phyloP scores from a whole-genome alignment of 2,113 vertebrate species.

The Otus sunia region DNA sequence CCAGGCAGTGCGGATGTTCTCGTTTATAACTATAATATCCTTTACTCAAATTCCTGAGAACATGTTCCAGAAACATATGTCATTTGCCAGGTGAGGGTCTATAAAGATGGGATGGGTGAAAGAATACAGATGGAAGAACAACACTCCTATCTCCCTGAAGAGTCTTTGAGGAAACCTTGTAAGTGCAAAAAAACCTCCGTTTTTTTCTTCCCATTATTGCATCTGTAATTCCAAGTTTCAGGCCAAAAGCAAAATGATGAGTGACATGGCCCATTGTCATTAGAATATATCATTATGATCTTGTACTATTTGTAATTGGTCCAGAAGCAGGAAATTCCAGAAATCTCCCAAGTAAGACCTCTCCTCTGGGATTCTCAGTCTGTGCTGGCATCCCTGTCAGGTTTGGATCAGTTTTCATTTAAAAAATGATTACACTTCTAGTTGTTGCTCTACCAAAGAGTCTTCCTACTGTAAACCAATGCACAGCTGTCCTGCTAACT shows the following conservation, averaged over 20 bases:
- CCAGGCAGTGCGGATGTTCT: constrained; percentile 47
- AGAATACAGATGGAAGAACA: constrained; percentile 40
- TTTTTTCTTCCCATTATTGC: neutral
- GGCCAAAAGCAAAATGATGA: constrained; percentile 2
- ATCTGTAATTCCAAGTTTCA: neutral
- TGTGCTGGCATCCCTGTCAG: constrained; percentile 20
- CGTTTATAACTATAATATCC: neutral
- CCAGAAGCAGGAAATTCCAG: constrained; percentile 50
- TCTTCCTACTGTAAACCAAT: constrained; percentile 3
- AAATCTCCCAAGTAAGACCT: neutral
- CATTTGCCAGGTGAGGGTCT: constrained; percentile 40
- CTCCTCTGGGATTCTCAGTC: constrained; percentile 10
- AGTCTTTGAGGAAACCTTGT: constrained; percentile 25
- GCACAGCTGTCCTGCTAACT: constrained; percentile 21
- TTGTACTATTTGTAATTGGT: neutral
- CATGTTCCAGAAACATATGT: neutral
- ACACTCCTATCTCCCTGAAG: neutral
- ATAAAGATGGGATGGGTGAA: constrained; percentile 43
- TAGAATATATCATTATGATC: neutral
- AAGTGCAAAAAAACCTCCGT: neutral
- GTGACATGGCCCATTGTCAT: neutral
- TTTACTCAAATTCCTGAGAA: constrained; percentile 33
- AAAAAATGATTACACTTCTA: neutral
- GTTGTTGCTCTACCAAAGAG: neutral
- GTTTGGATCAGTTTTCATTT: constrained; percentile 31